These are phyloP conservation scores for Latrodectus geometricus DNA, from an alignment of 1,140 invertebrate species.

Conservation along the genomic window DNA sequence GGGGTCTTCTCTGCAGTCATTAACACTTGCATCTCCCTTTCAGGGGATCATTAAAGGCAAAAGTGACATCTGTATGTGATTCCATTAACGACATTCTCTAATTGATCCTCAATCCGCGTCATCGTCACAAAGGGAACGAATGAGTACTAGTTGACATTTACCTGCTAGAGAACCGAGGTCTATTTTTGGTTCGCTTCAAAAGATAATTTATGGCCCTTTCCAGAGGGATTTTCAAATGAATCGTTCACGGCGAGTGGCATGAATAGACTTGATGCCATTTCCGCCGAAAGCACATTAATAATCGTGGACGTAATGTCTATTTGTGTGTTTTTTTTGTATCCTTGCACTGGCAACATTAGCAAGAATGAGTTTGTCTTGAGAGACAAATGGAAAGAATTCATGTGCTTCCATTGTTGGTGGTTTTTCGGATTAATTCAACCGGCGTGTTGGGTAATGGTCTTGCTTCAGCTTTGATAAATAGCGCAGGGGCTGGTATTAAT, in stretches of 20 bases:
- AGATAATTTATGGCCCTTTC: conserved; percentile 40
- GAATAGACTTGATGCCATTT: conserved; percentile 36
- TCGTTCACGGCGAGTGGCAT: not conserved
- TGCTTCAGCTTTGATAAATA: not conserved
- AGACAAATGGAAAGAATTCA: conserved; percentile 16
- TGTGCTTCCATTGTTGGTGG: conserved; percentile 1
- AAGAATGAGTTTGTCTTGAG: conserved; percentile 12
- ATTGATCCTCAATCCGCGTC: not conserved
- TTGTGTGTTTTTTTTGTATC: conserved; percentile 14
- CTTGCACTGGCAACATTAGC: conserved; percentile 10
- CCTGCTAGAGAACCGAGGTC: not conserved
- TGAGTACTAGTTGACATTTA: conserved; percentile 12
- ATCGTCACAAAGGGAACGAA: too few relatives aligned
- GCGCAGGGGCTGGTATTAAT: not conserved
- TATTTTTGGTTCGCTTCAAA: conserved; percentile 22
- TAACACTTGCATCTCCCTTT: not conserved
- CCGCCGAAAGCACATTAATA: conserved; percentile 32
- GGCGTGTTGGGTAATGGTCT: conserved; percentile 12
- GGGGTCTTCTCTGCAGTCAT: not conserved
- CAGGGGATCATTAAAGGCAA: not conserved
- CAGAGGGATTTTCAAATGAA: conserved; percentile 35
- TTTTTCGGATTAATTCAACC: conserved; percentile 35
- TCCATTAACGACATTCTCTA: conserved; percentile 23
- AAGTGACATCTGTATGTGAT: not conserved
- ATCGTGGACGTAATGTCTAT: conserved; percentile 9